A percentile compares a stretch with the other conserved stretches of the same genome.
These are phyloP conservation scores for Gymnopithys bicolor DNA, from an alignment of 2,797 vertebrate genomes.

Conservation along the genomic window DNA sequence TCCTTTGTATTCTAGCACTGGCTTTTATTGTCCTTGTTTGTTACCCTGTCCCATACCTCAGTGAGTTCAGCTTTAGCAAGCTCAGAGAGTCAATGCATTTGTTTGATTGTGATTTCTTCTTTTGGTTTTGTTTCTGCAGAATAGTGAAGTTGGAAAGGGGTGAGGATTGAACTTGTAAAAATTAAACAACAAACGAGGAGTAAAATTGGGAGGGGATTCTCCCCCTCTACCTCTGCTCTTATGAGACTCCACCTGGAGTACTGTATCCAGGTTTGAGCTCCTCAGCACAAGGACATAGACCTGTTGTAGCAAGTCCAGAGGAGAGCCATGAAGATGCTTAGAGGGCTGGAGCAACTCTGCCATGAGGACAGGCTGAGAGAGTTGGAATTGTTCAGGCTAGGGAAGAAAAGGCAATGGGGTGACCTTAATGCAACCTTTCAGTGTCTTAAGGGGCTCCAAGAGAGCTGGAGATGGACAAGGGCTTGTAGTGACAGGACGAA, in stretches of 20 bases:
- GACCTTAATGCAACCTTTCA: background rate
- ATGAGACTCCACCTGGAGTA: background rate
- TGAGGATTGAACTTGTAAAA: background rate
- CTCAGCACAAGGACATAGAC: background rate
- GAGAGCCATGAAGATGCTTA: background rate
- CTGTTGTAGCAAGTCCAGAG: background rate
- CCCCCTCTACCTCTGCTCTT: background rate
- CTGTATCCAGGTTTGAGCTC: background rate
- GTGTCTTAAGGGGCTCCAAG: background rate
- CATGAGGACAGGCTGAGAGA: background rate
- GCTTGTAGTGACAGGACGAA: background rate
- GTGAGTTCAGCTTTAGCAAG: background rate
- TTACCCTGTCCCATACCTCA: rapidly evolving
- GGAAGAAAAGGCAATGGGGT: background rate
- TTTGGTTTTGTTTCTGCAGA: background rate
- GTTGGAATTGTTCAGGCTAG: background rate
- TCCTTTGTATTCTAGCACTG: background rate
- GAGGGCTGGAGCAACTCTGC: background rate
- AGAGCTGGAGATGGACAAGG: background rate
- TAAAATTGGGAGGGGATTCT: background rate
- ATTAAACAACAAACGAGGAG: background rate
- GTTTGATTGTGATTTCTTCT: background rate
- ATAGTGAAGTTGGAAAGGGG: background rate
- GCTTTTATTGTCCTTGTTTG: background rate
- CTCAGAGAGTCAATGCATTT: background rate